Evolutionary conservation across 2,888 invertebrate genomes (phyloP).

Genomic region (Callyntrura guangdongensis): DNA sequence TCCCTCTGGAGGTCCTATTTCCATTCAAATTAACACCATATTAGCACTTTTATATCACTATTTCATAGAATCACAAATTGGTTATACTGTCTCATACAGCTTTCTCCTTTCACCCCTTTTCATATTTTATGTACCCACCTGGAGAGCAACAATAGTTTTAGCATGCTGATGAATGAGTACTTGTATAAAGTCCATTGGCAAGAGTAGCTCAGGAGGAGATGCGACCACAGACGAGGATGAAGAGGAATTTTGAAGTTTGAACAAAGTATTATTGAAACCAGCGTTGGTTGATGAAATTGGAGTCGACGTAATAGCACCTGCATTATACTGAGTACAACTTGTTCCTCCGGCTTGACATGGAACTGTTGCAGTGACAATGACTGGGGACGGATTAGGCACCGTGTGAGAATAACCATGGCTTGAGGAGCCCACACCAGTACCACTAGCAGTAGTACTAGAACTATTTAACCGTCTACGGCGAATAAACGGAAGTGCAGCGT

Average conservation of each 20-base stretch:
- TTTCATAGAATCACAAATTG: too few species aligned
- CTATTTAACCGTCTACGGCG: constrained; percentile 54
- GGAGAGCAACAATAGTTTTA: constrained; percentile 84
- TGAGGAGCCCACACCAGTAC: constrained; percentile 67
- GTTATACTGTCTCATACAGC: too few species aligned
- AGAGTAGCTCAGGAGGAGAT: constrained; percentile 72
- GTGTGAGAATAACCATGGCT: constrained; percentile 76
- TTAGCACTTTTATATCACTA: neutral
- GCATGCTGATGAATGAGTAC: constrained; percentile 85
- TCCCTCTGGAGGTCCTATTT: constrained; percentile 79
- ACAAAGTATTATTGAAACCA: constrained; percentile 68
- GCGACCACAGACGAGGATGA: constrained; percentile 68
- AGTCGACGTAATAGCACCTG: constrained; percentile 76
- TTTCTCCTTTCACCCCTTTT: neutral
- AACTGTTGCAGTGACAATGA: constrained; percentile 68
- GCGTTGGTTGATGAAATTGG: constrained; percentile 69
- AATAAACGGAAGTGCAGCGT: constrained; percentile 40
- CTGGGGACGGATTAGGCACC: constrained; percentile 68
- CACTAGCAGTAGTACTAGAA: constrained; percentile 57
- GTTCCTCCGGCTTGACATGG: constrained; percentile 70
- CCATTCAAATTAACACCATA: constrained; percentile 25
- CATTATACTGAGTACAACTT: constrained; percentile 64
- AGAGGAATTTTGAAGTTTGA: constrained; percentile 77
- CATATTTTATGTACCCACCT: constrained; percentile 73
- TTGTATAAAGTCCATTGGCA: constrained; percentile 84